These are phyloP conservation scores for Desmodus rotundus DNA, from an alignment of 2,113 vertebrate genomes.

Conservation along the genomic window DNA sequence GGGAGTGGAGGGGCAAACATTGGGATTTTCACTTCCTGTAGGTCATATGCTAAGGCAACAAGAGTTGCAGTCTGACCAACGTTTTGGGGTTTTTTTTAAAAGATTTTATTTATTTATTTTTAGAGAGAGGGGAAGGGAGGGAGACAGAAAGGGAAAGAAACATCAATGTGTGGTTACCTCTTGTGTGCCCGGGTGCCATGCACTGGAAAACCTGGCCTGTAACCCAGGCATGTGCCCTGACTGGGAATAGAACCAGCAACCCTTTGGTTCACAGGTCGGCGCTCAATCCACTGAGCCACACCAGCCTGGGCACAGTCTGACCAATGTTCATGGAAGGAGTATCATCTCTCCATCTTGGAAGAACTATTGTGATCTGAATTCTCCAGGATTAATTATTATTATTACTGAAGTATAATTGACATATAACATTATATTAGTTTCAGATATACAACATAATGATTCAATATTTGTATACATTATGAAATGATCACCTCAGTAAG, in stretches of 20 bases:
- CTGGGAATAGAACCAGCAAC: no score
- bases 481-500: background rate
- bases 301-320: background rate
- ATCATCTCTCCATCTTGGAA: background rate
- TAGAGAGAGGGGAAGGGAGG: no score
- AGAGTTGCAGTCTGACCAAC: background rate
- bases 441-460: background rate
- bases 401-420: background rate
- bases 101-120: no score
- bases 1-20: background rate
- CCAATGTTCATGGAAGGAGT: background rate
- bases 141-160: no score
- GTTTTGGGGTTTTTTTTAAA: no score
- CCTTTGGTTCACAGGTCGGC: no score
- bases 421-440: background rate
- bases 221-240: no score
- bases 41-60: background rate
- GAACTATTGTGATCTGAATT: background rate
- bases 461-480: background rate
- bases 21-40: constrained; percentile 20
- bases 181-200: no score
- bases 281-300: no score
- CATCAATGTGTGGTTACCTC: no score
- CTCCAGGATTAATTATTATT: background rate
- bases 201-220: no score